Evolutionary conservation across 2,113 vertebrate genomes (phyloP).

Genomic region (Petromus typicus): DNA sequence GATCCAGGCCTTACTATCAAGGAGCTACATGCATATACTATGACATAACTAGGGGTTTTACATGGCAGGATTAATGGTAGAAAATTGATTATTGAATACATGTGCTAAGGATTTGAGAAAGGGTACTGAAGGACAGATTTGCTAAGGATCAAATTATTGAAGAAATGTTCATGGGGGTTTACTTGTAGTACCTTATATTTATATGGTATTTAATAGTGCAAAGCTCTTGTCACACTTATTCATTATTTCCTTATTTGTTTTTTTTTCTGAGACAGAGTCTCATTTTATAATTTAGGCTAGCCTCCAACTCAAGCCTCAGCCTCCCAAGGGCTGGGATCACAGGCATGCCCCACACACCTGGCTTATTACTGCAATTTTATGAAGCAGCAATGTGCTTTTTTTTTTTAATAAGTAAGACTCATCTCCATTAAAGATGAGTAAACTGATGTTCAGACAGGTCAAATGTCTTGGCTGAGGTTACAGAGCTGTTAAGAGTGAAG

Average conservation of each 20-base stretch:
- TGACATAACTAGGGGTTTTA: background rate
- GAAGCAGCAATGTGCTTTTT: background rate
- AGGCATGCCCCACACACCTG: too few relatives aligned
- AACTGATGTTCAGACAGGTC: background rate
- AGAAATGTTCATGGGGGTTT: background rate
- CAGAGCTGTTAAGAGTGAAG: background rate
- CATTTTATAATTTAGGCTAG: too few relatives aligned
- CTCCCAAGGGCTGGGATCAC: too few relatives aligned
- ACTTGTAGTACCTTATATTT: conserved; percentile 1
- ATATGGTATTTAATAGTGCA: background rate
- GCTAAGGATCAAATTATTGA: too few relatives aligned
- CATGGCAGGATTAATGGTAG: background rate
- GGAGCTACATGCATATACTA: background rate
- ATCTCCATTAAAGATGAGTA: background rate
- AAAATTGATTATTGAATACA: too few relatives aligned
- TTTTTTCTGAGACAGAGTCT: too few relatives aligned
- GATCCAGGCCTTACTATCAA: background rate
- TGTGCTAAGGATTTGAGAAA: too few relatives aligned
- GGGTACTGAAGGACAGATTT: too few relatives aligned
- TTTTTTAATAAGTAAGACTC: conserved; percentile 1
- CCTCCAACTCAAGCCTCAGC: too few relatives aligned
- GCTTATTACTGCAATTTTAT: conserved; percentile 18
- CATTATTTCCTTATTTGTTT: too few relatives aligned
- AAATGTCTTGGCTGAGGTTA: background rate
- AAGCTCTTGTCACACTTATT: conserved; percentile 22